Conservation (phyloP, 2,113 vertebrate genomes). For the Rattus rattus region DNA sequence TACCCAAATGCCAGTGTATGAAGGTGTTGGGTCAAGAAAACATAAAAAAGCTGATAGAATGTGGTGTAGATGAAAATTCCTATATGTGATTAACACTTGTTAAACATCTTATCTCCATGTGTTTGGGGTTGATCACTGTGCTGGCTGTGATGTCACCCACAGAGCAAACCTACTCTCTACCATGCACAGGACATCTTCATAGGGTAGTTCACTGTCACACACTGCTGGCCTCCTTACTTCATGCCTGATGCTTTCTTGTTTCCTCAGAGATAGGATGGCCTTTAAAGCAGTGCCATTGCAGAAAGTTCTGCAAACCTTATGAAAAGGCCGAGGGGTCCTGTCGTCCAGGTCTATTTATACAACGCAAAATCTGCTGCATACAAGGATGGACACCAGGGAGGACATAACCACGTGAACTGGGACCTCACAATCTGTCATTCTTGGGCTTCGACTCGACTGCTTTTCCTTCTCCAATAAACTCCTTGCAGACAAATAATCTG, state of each 20-base stretch:
- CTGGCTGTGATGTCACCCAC: not conserved
- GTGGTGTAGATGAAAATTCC: not conserved
- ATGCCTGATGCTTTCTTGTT: not conserved
- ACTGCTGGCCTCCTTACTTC: not conserved
- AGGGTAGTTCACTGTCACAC: too few relatives aligned
- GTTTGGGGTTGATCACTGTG: too few relatives aligned
- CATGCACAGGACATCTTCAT: too few relatives aligned
- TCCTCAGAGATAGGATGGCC: accelerated
- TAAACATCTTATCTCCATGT: too few relatives aligned
- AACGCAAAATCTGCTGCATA: accelerated
- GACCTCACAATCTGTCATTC: too few relatives aligned
- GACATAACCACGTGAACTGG: too few relatives aligned
- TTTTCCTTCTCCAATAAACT: not conserved
- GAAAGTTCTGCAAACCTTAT: too few relatives aligned
- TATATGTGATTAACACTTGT: too few relatives aligned
- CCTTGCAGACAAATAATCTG: not conserved
- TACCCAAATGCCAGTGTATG: not conserved
- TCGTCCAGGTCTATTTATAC: accelerated
- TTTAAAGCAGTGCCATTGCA: not conserved
- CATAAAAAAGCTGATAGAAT: not conserved
- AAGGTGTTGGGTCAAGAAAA: not conserved
- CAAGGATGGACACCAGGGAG: too few relatives aligned
- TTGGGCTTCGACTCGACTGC: accelerated
- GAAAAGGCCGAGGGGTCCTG: too few relatives aligned
- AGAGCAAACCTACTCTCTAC: not conserved